These are phyloP conservation scores for Eucera pruinosa DNA, from an alignment of 2,888 invertebrate species.

Conservation along the genomic window DNA sequence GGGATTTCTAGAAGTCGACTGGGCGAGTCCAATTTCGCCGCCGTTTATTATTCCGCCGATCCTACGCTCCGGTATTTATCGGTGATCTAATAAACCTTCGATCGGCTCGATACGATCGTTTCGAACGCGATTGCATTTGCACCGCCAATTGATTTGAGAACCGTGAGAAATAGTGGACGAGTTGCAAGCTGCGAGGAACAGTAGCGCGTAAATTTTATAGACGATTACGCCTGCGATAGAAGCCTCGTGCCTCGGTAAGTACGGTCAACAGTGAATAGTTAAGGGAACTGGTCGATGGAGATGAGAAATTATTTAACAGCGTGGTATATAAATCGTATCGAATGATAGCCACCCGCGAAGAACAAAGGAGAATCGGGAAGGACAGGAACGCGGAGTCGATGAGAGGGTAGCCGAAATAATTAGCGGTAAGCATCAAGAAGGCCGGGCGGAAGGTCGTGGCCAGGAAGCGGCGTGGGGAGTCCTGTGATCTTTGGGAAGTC, in stretches of 20 bases:
- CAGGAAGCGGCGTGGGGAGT: slow-evolving; percentile 77
- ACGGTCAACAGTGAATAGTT: background rate
- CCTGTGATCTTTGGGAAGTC: slow-evolving; percentile 79
- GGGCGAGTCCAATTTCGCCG: slow-evolving; percentile 77
- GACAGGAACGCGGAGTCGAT: slow-evolving; percentile 62
- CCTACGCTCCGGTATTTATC: slow-evolving; percentile 70
- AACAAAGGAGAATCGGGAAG: slow-evolving; percentile 62
- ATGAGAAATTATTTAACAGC: slow-evolving; percentile 10
- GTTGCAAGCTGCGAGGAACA: background rate
- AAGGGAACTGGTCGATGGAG: background rate
- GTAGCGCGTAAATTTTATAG: slow-evolving; percentile 28
- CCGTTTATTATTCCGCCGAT: slow-evolving; percentile 70
- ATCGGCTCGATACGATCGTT: slow-evolving; percentile 55
- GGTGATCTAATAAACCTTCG: slow-evolving; percentile 78
- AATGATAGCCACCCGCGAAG: slow-evolving; percentile 30
- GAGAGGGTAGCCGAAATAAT: slow-evolving; percentile 72
- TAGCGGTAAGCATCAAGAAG: slow-evolving; percentile 72
- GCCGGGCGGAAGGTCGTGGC: slow-evolving; percentile 73
- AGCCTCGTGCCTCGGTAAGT: no score
- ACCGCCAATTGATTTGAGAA: slow-evolving; percentile 15
- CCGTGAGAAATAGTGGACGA: slow-evolving; percentile 8
- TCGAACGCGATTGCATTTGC: slow-evolving; percentile 18
- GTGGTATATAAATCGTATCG: slow-evolving; percentile 31
- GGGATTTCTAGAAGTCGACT: slow-evolving; percentile 82
- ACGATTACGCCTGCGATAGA: no score